Evolutionary conservation across 2,113 vertebrate species (phyloP).

Genomic region (Spea bombifrons): DNA sequence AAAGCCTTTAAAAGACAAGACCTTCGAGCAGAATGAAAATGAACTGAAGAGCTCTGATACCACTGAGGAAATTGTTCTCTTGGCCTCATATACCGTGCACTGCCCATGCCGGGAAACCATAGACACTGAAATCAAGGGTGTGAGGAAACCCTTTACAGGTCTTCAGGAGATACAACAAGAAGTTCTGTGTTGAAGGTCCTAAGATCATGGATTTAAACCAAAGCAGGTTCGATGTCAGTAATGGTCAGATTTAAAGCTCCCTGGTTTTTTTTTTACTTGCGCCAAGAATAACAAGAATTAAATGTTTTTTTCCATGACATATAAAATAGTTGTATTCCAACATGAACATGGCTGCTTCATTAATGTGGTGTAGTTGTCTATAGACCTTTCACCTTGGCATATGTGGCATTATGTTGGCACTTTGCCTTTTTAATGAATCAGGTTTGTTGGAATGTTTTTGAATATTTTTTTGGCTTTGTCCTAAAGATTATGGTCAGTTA

Average conservation of each 20-base stretch:
- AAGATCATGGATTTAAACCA: not conserved
- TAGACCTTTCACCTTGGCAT: too few species aligned
- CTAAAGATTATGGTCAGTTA: too few species aligned
- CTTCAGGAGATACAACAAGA: conserved; percentile 69
- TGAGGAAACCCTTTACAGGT: conserved; percentile 63
- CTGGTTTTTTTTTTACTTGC: not conserved
- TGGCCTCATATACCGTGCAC: conserved; percentile 61
- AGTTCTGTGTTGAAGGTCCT: conserved; percentile 66
- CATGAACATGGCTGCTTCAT: too few species aligned
- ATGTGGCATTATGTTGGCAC: too few species aligned
- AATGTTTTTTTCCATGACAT: not conserved
- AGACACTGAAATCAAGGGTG: conserved; percentile 65
- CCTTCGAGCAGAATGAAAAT: conserved; percentile 63
- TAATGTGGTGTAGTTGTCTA: too few species aligned
- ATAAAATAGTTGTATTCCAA: not conserved
- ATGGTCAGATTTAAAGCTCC: not conserved
- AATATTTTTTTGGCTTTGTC: too few species aligned
- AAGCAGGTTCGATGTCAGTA: not conserved
- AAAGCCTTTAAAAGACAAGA: conserved; percentile 58
- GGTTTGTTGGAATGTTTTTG: too few species aligned
- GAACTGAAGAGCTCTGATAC: conserved; percentile 67
- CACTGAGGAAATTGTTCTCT: conserved; percentile 62
- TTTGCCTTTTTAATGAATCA: not conserved
- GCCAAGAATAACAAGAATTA: not conserved
- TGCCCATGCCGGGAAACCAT: conserved; percentile 52